A percentile compares a stretch with the other conserved stretches of the same genome.
phyloP scores from a whole-genome alignment of 1,140 invertebrate species.

The Papilio dardanus region DNA sequence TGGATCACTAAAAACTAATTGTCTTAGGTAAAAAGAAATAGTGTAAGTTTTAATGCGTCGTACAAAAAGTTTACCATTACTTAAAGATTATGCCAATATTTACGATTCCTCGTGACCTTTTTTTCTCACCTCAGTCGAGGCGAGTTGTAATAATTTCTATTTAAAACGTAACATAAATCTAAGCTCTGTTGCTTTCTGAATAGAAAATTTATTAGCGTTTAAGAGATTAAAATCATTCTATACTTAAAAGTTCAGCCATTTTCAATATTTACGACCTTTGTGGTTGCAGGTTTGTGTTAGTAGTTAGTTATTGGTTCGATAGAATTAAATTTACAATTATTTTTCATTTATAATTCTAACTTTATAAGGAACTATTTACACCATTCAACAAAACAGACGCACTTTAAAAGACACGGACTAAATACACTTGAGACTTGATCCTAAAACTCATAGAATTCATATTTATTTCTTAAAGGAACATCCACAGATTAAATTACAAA shows the following conservation, averaged over 20 bases:
- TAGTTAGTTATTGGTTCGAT: neutral
- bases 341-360: no score
- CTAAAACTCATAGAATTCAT: no score
- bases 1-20: no score
- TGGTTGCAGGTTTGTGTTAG: neutral
- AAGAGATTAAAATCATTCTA: slow-evolving; percentile 41
- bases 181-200: slow-evolving; percentile 39
- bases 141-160: slow-evolving; percentile 44
- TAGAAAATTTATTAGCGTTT: slow-evolving; percentile 42
- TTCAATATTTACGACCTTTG: slow-evolving; percentile 25
- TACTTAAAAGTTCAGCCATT: slow-evolving; percentile 33
- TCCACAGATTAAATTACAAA: no score
- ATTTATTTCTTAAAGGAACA: no score
- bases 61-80: slow-evolving; percentile 8
- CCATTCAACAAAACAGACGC: no score
- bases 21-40: slow-evolving; percentile 3
- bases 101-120: slow-evolving; percentile 42
- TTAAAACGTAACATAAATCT: slow-evolving; percentile 43
- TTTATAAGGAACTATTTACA: no score
- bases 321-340: neutral
- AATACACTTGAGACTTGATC: no score
- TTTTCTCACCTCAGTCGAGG: slow-evolving; percentile 41
- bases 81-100: slow-evolving; percentile 40
- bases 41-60: neutral
- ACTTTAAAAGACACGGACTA: no score